phyloP scores from a whole-genome alignment of 2,888 invertebrate species.

The Rotaria socialis region DNA sequence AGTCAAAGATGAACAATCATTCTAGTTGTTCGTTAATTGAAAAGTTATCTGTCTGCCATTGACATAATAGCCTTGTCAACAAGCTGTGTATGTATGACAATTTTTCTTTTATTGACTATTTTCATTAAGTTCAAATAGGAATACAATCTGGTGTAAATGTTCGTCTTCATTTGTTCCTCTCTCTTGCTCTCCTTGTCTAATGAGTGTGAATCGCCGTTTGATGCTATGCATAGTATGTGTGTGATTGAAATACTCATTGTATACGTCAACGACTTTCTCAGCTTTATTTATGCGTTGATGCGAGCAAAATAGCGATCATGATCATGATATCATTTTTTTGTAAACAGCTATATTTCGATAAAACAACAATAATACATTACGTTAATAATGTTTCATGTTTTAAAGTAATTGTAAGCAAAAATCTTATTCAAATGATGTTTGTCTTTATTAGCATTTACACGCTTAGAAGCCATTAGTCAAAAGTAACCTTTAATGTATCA shows the following conservation, averaged over 20 bases:
- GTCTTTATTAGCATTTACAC: too few species aligned
- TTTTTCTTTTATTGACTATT: not conserved
- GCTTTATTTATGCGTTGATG: not conserved
- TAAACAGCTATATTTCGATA: not conserved
- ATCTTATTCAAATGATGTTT: too few species aligned
- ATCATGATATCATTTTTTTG: not conserved
- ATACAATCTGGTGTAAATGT: not conserved
- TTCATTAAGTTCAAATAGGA: constrained; percentile 9
- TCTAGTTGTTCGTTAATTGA: constrained; percentile 15
- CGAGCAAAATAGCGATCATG: not conserved
- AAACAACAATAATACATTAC: not conserved
- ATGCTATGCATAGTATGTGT: not conserved
- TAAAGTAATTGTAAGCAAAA: not conserved
- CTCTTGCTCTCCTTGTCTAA: not conserved
- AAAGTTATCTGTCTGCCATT: not conserved
- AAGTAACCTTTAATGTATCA: too few species aligned
- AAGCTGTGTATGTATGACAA: not conserved
- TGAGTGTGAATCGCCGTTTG: constrained; percentile 15
- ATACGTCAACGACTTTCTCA: not conserved
- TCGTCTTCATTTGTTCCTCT: not conserved
- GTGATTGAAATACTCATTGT: constrained; percentile 22
- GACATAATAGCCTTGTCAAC: not conserved
- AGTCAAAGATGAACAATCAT: not conserved
- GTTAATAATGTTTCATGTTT: not conserved
- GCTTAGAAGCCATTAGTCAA: too few species aligned